Evolutionary conservation across 2,888 invertebrate species (phyloP).

Genomic region (Meteorus cinctellus): DNA sequence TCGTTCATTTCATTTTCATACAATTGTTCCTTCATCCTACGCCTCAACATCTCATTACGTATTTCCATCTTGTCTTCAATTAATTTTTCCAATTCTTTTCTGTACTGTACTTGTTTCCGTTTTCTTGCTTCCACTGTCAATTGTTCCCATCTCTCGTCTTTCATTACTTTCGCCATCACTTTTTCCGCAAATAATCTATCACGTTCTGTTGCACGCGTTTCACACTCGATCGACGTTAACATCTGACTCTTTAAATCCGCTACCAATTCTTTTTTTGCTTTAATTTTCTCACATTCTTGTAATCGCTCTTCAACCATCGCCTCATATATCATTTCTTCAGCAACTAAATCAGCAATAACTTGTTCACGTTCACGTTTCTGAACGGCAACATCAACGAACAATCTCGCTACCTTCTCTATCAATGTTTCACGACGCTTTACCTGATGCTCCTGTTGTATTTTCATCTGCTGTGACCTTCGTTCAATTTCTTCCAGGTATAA

Average conservation of each 20-base stretch:
- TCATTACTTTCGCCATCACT: conserved; percentile 59
- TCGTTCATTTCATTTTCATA: conserved; percentile 49
- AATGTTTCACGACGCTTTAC: conserved; percentile 47
- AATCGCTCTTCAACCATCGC: conserved; percentile 53
- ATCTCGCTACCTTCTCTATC: conserved; percentile 49
- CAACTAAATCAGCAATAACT: conserved; percentile 57
- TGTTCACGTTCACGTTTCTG: conserved; percentile 50
- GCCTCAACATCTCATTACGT: conserved; percentile 54
- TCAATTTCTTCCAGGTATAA: conserved; percentile 56
- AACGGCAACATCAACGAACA: conserved; percentile 51
- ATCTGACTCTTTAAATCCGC: conserved; percentile 60
- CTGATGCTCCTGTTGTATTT: conserved; percentile 43
- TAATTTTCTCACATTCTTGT: conserved; percentile 49
- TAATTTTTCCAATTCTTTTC: conserved; percentile 58
- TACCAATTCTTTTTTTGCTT: conserved; percentile 52
- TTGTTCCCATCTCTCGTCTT: conserved; percentile 58
- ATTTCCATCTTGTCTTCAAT: conserved; percentile 58
- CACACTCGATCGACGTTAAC: conserved; percentile 56
- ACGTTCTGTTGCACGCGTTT: conserved; percentile 52
- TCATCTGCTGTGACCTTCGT: conserved; percentile 47
- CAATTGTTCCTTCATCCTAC: conserved; percentile 44
- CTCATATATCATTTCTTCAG: conserved; percentile 59
- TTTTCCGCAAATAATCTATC: conserved; percentile 61
- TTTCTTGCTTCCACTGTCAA: conserved; percentile 58
- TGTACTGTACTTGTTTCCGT: conserved; percentile 57